phyloP scores from a whole-genome alignment of 1,140 invertebrate genomes.

The Saccostrea echinata region DNA sequence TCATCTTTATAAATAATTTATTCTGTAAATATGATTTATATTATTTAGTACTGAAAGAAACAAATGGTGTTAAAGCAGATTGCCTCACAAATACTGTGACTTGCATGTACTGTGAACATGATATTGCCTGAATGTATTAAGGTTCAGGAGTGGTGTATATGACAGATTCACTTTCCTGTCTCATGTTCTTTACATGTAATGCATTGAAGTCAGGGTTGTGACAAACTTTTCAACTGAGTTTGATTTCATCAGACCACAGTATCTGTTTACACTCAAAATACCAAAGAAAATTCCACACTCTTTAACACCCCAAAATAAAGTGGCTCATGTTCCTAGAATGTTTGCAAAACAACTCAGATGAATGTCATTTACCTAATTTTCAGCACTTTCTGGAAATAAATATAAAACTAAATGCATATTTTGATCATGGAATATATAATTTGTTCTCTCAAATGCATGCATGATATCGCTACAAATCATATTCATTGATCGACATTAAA shows the following conservation, averaged over 20 bases:
- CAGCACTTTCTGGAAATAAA: conserved; percentile 5
- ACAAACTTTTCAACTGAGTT: background rate
- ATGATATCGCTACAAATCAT: conserved; percentile 9
- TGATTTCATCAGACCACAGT: background rate
- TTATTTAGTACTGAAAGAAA: conserved; percentile 39
- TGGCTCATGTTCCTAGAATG: background rate
- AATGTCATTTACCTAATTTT: background rate
- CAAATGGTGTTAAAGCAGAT: conserved; percentile 21
- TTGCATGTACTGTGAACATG: background rate
- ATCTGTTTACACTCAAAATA: conserved; percentile 2
- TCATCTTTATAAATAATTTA: conserved; percentile 5
- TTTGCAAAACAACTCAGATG: background rate
- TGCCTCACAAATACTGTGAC: background rate
- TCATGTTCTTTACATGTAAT: background rate
- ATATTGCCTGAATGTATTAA: background rate
- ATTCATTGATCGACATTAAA: background rate
- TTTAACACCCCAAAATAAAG: background rate
- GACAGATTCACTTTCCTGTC: background rate
- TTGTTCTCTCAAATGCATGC: conserved; percentile 13
- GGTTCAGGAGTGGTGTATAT: background rate
- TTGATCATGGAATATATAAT: conserved; percentile 6
- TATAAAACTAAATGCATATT: conserved; percentile 4
- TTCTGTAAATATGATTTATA: conserved; percentile 15
- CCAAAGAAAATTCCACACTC: background rate
- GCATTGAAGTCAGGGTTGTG: background rate